Percentiles rank a stretch among this genome's conserved stretches.
These are phyloP conservation scores for Nematolebias whitei DNA, from an alignment of 2,113 vertebrate genomes.

Conservation along the genomic window DNA sequence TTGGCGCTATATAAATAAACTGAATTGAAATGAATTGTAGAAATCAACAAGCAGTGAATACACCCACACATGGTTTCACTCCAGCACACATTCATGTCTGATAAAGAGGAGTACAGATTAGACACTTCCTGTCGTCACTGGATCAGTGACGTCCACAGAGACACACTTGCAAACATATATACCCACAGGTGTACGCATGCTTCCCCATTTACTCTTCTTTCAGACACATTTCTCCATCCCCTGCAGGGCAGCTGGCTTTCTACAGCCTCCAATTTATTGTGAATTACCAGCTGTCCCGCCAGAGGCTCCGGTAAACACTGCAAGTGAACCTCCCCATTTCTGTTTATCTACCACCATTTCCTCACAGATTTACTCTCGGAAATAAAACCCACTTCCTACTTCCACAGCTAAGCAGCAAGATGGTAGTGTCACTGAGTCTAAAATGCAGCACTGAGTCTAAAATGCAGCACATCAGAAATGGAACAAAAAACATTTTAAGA, in stretches of 20 bases:
- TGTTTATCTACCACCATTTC: constrained; percentile 58
- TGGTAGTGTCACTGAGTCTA: constrained; percentile 13
- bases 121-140: constrained; percentile 29
- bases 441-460: constrained; percentile 12
- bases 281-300: constrained; percentile 61
- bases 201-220: constrained; percentile 25
- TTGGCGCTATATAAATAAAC: too few relatives aligned
- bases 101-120: constrained; percentile 14
- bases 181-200: not conserved
- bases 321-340: constrained; percentile 42
- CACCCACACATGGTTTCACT: constrained; percentile 47
- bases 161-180: constrained; percentile 13
- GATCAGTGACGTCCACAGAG: constrained; percentile 37
- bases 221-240: constrained; percentile 12
- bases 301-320: constrained; percentile 28
- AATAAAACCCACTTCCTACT: constrained; percentile 11
- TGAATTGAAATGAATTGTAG: too few relatives aligned
- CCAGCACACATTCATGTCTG: constrained; percentile 25
- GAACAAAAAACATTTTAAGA: constrained; percentile 3
- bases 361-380: constrained; percentile 27
- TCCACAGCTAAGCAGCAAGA: not conserved
- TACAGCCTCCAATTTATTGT: constrained; percentile 60
- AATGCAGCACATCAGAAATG: constrained; percentile 5
- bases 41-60: constrained; percentile 24
- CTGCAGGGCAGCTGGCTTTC: constrained; percentile 45